A percentile compares a stretch with the other conserved stretches of the same genome.
Evolutionary conservation across 2,888 invertebrate species (phyloP).

Genomic region (Drosophila seclusa): DNA sequence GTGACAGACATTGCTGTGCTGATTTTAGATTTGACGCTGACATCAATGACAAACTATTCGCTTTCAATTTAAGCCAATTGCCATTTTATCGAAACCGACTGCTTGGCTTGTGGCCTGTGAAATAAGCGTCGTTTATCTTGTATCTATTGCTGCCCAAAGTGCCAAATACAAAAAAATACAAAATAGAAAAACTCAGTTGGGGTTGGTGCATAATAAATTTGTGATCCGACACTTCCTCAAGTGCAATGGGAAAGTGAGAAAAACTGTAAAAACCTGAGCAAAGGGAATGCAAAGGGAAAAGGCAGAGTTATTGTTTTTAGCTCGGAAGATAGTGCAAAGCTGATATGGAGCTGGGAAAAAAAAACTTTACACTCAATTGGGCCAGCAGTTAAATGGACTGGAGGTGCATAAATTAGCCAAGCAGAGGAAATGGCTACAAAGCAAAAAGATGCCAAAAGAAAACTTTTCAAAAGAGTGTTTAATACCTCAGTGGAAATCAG

Average conservation of each 20-base stretch:
- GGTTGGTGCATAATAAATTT: constrained; percentile 33
- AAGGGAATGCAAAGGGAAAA: constrained; percentile 18
- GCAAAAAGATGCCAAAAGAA: not conserved
- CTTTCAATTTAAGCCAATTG: constrained; percentile 41
- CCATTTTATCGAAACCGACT: constrained; percentile 16
- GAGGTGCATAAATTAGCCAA: constrained; percentile 42
- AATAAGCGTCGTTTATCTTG: constrained; percentile 12
- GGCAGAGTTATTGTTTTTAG: constrained; percentile 40
- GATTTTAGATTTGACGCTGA: constrained; percentile 49
- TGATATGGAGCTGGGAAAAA: constrained; percentile 24
- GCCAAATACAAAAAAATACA: constrained; percentile 2
- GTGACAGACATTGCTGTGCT: constrained; percentile 46
- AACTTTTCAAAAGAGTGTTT: constrained; percentile 4
- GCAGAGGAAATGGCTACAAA: constrained; percentile 18
- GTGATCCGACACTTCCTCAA: constrained; percentile 55
- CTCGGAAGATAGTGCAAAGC: constrained; percentile 35
- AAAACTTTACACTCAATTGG: constrained; percentile 57
- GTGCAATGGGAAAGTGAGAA: constrained; percentile 65
- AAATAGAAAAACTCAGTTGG: constrained; percentile 1
- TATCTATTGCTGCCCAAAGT: constrained; percentile 21
- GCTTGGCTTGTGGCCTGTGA: constrained; percentile 7
- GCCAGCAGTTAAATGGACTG: constrained; percentile 25
- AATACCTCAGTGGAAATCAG: constrained; percentile 5
- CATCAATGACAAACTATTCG: constrained; percentile 47
- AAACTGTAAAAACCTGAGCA: constrained; percentile 31